A percentile compares a stretch with the other conserved stretches of the same genome.
Evolutionary conservation across 2,888 invertebrate species (phyloP).

Genomic region (Slavum lentiscoides): DNA sequence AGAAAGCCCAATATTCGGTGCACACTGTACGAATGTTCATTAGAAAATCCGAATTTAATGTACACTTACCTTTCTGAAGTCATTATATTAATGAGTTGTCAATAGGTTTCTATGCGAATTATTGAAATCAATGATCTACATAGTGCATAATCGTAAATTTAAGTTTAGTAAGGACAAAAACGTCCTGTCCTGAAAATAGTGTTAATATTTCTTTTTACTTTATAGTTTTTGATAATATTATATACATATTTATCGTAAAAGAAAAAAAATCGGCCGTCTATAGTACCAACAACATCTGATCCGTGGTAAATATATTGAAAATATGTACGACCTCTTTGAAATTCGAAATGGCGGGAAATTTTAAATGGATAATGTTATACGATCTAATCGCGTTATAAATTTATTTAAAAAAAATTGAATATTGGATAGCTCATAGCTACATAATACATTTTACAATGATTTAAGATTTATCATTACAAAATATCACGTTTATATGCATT

Average conservation of each 20-base stretch:
- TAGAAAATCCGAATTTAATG: not conserved
- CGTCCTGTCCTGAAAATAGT: constrained; percentile 11
- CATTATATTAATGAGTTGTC: not conserved
- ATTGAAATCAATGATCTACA: constrained; percentile 21
- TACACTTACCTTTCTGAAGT: constrained; percentile 35
- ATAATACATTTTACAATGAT: no score
- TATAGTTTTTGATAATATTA: constrained; percentile 36
- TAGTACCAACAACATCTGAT: constrained; percentile 45
- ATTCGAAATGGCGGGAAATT: constrained; percentile 1
- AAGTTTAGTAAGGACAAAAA: not conserved
- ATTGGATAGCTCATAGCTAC: no score
- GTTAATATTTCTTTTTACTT: not conserved
- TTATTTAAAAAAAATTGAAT: no score
- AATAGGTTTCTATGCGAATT: not conserved
- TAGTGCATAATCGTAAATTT: not conserved
- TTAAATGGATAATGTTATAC: no score
- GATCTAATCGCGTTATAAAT: no score
- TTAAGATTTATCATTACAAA: no score
- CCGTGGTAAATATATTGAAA: not conserved
- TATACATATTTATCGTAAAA: constrained; percentile 10
- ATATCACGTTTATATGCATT: no score
- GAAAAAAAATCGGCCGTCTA: constrained; percentile 30
- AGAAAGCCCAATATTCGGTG: not conserved
- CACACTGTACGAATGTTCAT: not conserved
- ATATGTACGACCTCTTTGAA: constrained; percentile 33